Base-by-base conservation (phyloP, 2,888 invertebrate genomes). In the Melieria omissa region DNA sequence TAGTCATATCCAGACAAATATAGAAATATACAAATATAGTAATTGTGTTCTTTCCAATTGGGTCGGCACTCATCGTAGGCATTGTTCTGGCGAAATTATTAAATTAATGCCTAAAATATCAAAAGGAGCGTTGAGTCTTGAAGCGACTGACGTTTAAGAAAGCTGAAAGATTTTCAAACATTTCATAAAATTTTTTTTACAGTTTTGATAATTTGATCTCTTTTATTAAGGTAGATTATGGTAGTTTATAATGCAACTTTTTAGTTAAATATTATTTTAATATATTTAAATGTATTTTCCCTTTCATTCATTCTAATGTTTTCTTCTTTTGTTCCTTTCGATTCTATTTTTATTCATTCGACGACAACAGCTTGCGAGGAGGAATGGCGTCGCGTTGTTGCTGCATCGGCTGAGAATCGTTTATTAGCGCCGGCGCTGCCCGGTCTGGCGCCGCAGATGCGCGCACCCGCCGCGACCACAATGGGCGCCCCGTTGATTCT, bases 401-500 rank as follows among this genome's bases (percentile, higher is more conserved):
- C 92, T 54, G 92, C 92, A 52, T 93, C 92, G 14, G 90, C 92
- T 0, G 95, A 95, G 84, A 92, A 93, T 16, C 95, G 95, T 85
- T 91, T 95, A 61, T 89, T 95, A 72, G 71, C 90, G 84, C 78
- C 89, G 79, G 78, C 85, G 78, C 84, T 90, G 83, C 89, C 92
- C 83, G 92, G 93, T 61, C 87, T 94, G 76, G 88, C 91, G 52
- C 88, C 89, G 71, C 90, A 90, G 71, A 88, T 92, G 82, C 89
- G 92, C 74, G 89, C 90, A 76, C 90, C 91, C 4, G 92, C 90
- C 65, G 92, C 94, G 4, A 92, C 95, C 9, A 96, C 97, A 0
- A 87, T 96, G 74, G 87, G 98, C 45, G 96, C 97, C 0, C 98
- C 97, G 4, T 90, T 98, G 84, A 97, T 98, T 81, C 90, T 98